A percentile compares a stretch with the other conserved stretches of the same genome.
Conservation (phyloP, 1,140 invertebrate species). For the Mylabris phalerata region DNA sequence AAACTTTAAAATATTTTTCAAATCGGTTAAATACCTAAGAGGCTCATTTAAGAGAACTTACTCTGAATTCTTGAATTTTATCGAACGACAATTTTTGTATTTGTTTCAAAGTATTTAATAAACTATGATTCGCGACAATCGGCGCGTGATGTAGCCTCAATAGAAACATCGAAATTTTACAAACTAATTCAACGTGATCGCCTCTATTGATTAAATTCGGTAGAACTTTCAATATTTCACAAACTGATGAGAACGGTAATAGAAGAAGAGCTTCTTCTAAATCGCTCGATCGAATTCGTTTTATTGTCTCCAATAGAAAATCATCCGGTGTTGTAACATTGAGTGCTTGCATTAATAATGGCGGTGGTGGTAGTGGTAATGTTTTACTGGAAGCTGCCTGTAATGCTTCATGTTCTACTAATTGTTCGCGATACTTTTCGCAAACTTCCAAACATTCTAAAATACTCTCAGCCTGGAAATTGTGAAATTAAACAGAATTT, state of each 20-base stretch:
- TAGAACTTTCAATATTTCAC: slow-evolving; percentile 69
- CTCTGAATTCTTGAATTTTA: slow-evolving; percentile 56
- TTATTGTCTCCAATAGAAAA: slow-evolving; percentile 75
- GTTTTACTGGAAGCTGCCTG: slow-evolving; percentile 35
- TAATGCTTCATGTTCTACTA: slow-evolving; percentile 41
- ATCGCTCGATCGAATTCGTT: slow-evolving; percentile 73
- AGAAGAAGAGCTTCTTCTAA: slow-evolving; percentile 83
- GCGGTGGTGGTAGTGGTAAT: slow-evolving; percentile 45
- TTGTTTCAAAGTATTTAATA: slow-evolving; percentile 64
- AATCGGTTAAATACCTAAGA: not conserved
- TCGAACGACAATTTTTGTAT: slow-evolving; percentile 53
- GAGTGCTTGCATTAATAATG: slow-evolving; percentile 73
- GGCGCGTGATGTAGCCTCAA: slow-evolving; percentile 80
- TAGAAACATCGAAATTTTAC: slow-evolving; percentile 70
- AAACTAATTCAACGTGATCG: slow-evolving; percentile 68
- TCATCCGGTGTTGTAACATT: slow-evolving; percentile 64
- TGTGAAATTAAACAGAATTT: not conserved
- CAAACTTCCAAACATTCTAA: slow-evolving; percentile 81
- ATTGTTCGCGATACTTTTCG: slow-evolving; percentile 56
- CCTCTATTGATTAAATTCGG: slow-evolving; percentile 57
- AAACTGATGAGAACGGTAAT: slow-evolving; percentile 75
- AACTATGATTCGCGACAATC: slow-evolving; percentile 59
- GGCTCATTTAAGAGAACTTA: slow-evolving; percentile 41
- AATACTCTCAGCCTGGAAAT: slow-evolving; percentile 72
- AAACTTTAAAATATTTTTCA: not conserved